Conservation (phyloP, 2,113 vertebrate species). For the Labeo catla region DNA sequence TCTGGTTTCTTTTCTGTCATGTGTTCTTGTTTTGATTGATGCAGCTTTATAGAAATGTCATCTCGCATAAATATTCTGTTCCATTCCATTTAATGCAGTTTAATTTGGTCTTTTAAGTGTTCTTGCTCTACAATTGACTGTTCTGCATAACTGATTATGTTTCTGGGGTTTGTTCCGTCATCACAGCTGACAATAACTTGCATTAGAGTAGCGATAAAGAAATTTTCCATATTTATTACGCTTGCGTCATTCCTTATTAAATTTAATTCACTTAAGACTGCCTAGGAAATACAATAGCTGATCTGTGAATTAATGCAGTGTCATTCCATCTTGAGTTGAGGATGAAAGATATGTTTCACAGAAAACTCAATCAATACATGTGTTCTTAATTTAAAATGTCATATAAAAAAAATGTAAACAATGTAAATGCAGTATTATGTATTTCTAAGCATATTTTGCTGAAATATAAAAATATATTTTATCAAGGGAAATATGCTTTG, state of each 20-base stretch:
- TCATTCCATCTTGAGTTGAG: background rate
- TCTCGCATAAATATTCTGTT: background rate
- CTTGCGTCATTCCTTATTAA: background rate
- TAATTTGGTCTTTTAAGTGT: background rate
- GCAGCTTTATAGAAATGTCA: constrained; percentile 2
- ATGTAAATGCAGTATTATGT: constrained; percentile 67
- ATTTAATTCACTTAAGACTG: background rate
- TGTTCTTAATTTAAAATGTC: constrained; percentile 55
- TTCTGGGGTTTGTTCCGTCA: background rate
- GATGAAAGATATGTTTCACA: background rate
- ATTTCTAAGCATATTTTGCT: constrained; percentile 69
- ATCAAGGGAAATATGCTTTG: constrained; percentile 51
- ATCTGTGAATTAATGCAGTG: background rate
- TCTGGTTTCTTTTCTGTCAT: background rate
- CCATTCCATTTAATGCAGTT: background rate
- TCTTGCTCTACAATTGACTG: background rate
- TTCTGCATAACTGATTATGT: background rate
- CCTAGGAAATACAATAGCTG: background rate
- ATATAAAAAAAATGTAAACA: constrained; percentile 40
- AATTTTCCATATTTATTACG: background rate
- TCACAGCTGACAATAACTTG: constrained; percentile 13
- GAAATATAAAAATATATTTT: constrained; percentile 77
- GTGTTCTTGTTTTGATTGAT: background rate
- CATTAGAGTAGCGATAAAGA: background rate
- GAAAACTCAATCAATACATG: background rate